phyloP scores from a whole-genome alignment of 2,113 vertebrate genomes.

The Sander vitreus region DNA sequence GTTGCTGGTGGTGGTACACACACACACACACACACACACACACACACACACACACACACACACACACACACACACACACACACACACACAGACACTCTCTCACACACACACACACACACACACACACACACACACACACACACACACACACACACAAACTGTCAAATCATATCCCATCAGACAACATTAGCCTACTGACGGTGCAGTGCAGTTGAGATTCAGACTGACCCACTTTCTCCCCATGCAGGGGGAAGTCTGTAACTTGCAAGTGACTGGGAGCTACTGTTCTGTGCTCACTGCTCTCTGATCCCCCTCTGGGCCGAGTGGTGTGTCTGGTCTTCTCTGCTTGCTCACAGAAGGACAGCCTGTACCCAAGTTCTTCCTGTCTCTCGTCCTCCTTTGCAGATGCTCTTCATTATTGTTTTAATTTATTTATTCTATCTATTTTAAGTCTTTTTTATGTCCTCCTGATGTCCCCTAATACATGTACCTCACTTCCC shows the following conservation, averaged over 20 bases:
- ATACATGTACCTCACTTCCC: background rate
- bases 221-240: slow-evolving; percentile 43
- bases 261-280: slow-evolving; percentile 28
- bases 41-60: slow-evolving; percentile 3
- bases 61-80: slow-evolving; percentile 1
- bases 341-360: slow-evolving; percentile 27
- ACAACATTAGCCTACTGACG: background rate
- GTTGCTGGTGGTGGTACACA: slow-evolving; percentile 2
- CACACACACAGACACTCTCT: background rate
- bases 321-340: slow-evolving; percentile 30
- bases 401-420: background rate
- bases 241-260: slow-evolving; percentile 37
- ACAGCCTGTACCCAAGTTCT: slow-evolving; percentile 48
- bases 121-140: background rate
- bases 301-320: slow-evolving; percentile 18
- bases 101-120: background rate
- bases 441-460: background rate
- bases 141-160: background rate
- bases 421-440: background rate
- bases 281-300: slow-evolving; percentile 9
- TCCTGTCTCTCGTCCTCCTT: background rate
- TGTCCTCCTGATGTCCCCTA: background rate
- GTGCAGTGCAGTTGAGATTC: slow-evolving; percentile 53
- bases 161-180: slow-evolving; percentile 56
- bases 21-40: background rate